Evolutionary conservation across 2,888 invertebrate species (phyloP).

Genomic region (Julus scanicus): DNA sequence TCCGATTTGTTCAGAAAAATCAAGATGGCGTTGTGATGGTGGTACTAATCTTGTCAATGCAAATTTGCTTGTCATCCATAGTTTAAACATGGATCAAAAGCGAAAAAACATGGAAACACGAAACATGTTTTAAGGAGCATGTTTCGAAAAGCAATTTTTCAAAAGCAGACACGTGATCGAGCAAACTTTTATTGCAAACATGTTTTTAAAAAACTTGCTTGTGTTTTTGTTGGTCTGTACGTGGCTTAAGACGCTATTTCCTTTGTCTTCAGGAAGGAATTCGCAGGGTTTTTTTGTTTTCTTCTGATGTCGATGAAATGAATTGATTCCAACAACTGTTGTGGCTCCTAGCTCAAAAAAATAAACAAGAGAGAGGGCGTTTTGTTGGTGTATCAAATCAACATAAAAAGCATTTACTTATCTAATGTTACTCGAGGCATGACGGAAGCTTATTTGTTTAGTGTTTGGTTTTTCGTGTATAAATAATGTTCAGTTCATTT

Average conservation of each 20-base stretch:
- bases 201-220: no score
- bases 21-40: no score
- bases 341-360: neutral
- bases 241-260: neutral
- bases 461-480: conserved; percentile 19
- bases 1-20: no score
- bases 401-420: conserved; percentile 15
- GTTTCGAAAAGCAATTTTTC: no score
- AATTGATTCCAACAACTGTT: conserved; percentile 2
- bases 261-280: neutral
- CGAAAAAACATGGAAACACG: no score
- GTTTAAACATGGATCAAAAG: no score
- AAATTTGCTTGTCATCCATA: no score
- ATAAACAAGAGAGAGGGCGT: neutral
- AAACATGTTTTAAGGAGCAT: no score
- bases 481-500: conserved; percentile 25
- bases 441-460: neutral
- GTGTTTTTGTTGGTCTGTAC: no score
- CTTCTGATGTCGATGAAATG: conserved; percentile 12
- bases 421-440: conserved; percentile 10
- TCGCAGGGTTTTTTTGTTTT: neutral
- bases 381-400: conserved; percentile 3
- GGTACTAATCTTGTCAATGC: no score
- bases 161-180: no score
- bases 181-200: no score